These are phyloP conservation scores for Tachysurus vachellii DNA, from an alignment of 2,113 vertebrate species.

Conservation along the genomic window DNA sequence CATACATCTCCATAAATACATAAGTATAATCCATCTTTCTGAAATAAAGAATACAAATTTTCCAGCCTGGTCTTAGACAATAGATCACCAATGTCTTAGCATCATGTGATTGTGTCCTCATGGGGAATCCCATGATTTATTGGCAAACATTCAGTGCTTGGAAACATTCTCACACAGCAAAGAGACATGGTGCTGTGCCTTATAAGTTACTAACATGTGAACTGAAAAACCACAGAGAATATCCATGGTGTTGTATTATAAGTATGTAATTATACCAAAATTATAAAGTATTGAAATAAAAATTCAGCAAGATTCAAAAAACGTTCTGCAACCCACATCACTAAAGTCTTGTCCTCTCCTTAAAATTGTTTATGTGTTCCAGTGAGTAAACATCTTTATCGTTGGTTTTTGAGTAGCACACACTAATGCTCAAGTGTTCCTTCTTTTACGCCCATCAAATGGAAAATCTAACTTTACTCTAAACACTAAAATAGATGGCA, in stretches of 20 bases:
- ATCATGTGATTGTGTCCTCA: not conserved
- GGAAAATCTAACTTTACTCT: conserved; percentile 11
- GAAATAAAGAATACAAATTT: not conserved
- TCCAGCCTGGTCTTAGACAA: not conserved
- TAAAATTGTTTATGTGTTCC: not conserved
- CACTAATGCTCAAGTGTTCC: not conserved
- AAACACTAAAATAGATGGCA: conserved; percentile 5
- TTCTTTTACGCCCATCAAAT: not conserved
- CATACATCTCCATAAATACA: not conserved
- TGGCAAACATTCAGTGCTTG: conserved; percentile 1
- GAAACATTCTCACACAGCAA: not conserved
- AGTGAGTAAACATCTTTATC: conserved; percentile 11
- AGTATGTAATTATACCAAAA: not conserved
- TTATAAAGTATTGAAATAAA: not conserved
- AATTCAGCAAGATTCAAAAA: not conserved
- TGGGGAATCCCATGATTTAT: not conserved
- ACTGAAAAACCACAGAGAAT: not conserved
- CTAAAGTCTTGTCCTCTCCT: not conserved
- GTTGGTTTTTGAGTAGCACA: not conserved
- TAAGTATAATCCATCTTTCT: not conserved
- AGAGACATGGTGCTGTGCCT: not conserved
- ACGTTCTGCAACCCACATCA: not conserved
- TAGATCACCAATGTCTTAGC: not conserved
- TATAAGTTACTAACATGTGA: not conserved
- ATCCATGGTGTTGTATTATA: not conserved